phyloP scores from a whole-genome alignment of 2,888 invertebrate genomes.

The Agonopterix arenella region DNA sequence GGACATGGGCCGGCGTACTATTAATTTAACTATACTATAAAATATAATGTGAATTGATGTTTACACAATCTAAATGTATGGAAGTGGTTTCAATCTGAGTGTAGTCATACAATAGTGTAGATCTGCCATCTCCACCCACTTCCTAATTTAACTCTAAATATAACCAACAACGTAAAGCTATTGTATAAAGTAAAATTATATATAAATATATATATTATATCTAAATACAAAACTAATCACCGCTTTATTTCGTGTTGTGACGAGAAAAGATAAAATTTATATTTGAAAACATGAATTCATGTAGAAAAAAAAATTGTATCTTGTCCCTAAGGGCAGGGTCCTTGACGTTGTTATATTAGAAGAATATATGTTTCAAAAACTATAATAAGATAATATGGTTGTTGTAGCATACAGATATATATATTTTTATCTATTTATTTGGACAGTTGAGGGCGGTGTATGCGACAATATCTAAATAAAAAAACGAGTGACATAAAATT shows the following conservation, averaged over 20 bases:
- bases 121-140: too few relatives aligned
- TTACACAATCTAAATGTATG: too few relatives aligned
- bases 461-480: slow-evolving; percentile 1
- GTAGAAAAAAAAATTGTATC: slow-evolving; percentile 20
- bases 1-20: too few relatives aligned
- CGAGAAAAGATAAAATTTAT: slow-evolving; percentile 11
- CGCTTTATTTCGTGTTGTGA: slow-evolving; percentile 36
- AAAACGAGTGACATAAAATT: not conserved
- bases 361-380: slow-evolving; percentile 19
- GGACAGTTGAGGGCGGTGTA: slow-evolving; percentile 19
- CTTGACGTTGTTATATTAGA: slow-evolving; percentile 16
- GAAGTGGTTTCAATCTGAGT: too few relatives aligned
- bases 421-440: slow-evolving; percentile 55
- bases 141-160: too few relatives aligned
- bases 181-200: not conserved
- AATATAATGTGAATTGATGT: too few relatives aligned
- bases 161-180: too few relatives aligned
- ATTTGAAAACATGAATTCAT: slow-evolving; percentile 10
- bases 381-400: slow-evolving; percentile 33
- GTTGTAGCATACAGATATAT: slow-evolving; percentile 51
- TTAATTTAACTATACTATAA: too few relatives aligned
- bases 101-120: too few relatives aligned
- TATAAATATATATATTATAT: slow-evolving; percentile 2
- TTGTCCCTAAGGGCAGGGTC: slow-evolving; percentile 37
- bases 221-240: slow-evolving; percentile 21